These are phyloP conservation scores for Ariopsis seemanni DNA, from an alignment of 2,113 vertebrate genomes.

Conservation along the genomic window DNA sequence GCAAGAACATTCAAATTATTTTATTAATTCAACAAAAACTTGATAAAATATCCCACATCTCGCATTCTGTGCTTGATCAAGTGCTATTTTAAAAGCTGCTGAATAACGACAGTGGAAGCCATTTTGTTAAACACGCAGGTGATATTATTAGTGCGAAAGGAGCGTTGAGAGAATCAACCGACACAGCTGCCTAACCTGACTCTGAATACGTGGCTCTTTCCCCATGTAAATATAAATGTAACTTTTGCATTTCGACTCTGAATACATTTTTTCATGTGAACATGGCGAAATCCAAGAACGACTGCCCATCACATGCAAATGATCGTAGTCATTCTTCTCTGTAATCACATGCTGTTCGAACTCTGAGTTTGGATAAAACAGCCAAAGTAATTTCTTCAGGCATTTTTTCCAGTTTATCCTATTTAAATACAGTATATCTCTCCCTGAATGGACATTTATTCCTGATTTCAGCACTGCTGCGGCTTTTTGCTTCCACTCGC, in stretches of 20 bases:
- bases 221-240: neutral
- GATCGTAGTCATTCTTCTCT: neutral
- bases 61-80: neutral
- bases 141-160: too few relatives aligned
- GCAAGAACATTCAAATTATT: neutral
- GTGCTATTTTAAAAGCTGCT: neutral
- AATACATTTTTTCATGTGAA: neutral
- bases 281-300: neutral
- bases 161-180: too few relatives aligned
- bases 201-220: neutral
- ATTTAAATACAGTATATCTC: neutral
- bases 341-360: neutral
- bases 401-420: neutral
- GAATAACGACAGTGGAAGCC: neutral
- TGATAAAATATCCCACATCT: neutral
- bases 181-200: neutral
- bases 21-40: neutral
- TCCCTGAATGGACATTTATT: neutral
- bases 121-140: neutral
- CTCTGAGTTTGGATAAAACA: neutral
- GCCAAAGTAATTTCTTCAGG: neutral
- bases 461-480: neutral
- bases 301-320: neutral
- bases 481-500: constrained; percentile 24
- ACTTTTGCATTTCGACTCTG: neutral